phyloP scores from a whole-genome alignment of 2,797 vertebrate species.

The Poecilia picta region DNA sequence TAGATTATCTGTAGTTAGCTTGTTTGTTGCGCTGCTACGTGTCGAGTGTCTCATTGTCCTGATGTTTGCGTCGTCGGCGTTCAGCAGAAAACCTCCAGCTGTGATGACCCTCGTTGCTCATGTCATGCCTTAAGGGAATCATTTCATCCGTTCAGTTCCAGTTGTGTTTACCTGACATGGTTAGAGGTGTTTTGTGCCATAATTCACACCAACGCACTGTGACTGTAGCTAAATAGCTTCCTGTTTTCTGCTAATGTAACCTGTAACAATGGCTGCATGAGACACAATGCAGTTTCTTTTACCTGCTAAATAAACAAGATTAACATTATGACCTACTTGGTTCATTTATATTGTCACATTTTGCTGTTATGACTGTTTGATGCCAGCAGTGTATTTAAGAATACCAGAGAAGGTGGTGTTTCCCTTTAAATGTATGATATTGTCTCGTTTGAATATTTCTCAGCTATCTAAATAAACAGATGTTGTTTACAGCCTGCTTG shows the following conservation, averaged over 20 bases:
- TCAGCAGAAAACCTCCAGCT: constrained; percentile 9
- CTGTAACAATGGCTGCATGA: background rate
- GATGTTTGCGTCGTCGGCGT: constrained; percentile 12
- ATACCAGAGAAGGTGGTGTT: constrained; percentile 1
- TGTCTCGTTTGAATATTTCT: constrained; percentile 47
- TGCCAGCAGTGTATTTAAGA: background rate
- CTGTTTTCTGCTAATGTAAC: constrained; percentile 1
- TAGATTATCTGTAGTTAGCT: background rate
- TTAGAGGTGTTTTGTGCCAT: constrained; percentile 49
- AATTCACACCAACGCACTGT: constrained; percentile 60
- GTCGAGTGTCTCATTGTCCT: constrained; percentile 7
- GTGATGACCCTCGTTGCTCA: constrained; percentile 46
- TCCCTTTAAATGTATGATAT: background rate
- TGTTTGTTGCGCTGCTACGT: background rate
- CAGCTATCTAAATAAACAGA: constrained; percentile 63
- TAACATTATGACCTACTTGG: background rate
- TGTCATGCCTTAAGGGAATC: constrained; percentile 61
- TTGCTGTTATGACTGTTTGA: background rate
- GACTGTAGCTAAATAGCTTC: constrained; percentile 42
- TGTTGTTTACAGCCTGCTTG: constrained; percentile 41
- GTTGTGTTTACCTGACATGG: constrained; percentile 15
- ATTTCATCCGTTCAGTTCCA: background rate
- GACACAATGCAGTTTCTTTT: background rate
- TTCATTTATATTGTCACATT: background rate
- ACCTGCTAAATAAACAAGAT: background rate